These are phyloP conservation scores for Catocala fraxini DNA, from an alignment of 2,888 invertebrate genomes.

Conservation along the genomic window DNA sequence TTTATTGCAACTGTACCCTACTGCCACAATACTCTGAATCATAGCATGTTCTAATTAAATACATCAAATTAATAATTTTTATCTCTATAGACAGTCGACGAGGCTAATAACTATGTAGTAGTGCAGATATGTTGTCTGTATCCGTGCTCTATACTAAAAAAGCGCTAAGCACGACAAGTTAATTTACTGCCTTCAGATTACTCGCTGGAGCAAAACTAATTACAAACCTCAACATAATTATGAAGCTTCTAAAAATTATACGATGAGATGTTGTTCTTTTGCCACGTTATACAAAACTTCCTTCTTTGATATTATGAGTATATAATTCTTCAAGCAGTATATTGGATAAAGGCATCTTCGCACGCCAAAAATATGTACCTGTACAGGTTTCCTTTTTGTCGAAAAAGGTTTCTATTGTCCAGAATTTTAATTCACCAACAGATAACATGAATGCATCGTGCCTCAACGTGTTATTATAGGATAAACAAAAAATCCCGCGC, in stretches of 20 bases:
- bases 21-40: conserved; percentile 23
- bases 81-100: conserved; percentile 29
- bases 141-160: conserved; percentile 21
- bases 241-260: conserved; percentile 19
- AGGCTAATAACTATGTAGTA: conserved; percentile 25
- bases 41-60: conserved; percentile 33
- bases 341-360: not conserved
- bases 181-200: conserved; percentile 49
- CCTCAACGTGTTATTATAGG: conserved; percentile 12
- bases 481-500: conserved; percentile 11
- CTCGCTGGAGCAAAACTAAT: conserved; percentile 51
- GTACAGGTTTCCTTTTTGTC: conserved; percentile 28
- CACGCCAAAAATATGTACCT: conserved; percentile 22
- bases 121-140: conserved; percentile 28
- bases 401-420: conserved; percentile 21
- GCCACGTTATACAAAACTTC: not conserved
- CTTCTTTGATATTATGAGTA: conserved; percentile 17
- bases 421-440: conserved; percentile 8
- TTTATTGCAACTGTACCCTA: conserved; percentile 26
- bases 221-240: conserved; percentile 42
- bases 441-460: conserved; percentile 6
- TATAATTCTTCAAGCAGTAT: not conserved
- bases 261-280: conserved; percentile 14
- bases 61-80: conserved; percentile 34
- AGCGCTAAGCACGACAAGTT: conserved; percentile 36